These are phyloP conservation scores for Typhlomys cinereus DNA, from an alignment of 2,113 vertebrate species.

Conservation along the genomic window DNA sequence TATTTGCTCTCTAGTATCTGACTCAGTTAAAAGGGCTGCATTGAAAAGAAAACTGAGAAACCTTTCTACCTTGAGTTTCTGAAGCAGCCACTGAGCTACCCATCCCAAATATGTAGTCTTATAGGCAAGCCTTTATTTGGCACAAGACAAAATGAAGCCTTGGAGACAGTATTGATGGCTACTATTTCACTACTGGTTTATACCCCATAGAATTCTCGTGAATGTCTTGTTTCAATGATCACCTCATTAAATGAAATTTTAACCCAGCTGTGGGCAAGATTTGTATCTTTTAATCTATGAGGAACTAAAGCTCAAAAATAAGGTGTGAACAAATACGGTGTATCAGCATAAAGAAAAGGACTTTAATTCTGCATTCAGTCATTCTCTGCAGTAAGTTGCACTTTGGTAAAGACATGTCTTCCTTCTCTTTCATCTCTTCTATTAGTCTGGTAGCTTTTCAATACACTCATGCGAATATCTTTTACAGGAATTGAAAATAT, in stretches of 20 bases:
- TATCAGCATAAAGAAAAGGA: background rate
- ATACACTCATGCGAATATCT: background rate
- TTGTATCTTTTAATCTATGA: background rate
- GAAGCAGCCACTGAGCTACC: background rate
- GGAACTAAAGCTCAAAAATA: background rate
- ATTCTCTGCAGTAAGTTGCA: background rate
- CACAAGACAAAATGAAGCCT: background rate
- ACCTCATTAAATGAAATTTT: conserved; percentile 7
- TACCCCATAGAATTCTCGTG: background rate
- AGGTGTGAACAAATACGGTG: background rate
- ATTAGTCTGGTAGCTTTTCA: background rate
- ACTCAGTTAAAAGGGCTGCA: background rate
- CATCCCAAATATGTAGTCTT: background rate
- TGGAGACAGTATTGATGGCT: background rate
- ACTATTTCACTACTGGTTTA: background rate
- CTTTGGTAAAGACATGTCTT: background rate
- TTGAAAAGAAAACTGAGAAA: background rate
- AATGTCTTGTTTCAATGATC: background rate
- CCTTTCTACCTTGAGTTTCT: background rate
- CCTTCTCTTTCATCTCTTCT: background rate
- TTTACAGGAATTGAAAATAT: background rate
- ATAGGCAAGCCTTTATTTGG: background rate
- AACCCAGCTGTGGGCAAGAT: background rate
- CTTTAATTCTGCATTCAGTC: background rate
- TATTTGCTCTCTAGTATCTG: background rate